These are phyloP conservation scores for Lottia scabra DNA, from an alignment of 2,888 invertebrate genomes.

Conservation along the genomic window DNA sequence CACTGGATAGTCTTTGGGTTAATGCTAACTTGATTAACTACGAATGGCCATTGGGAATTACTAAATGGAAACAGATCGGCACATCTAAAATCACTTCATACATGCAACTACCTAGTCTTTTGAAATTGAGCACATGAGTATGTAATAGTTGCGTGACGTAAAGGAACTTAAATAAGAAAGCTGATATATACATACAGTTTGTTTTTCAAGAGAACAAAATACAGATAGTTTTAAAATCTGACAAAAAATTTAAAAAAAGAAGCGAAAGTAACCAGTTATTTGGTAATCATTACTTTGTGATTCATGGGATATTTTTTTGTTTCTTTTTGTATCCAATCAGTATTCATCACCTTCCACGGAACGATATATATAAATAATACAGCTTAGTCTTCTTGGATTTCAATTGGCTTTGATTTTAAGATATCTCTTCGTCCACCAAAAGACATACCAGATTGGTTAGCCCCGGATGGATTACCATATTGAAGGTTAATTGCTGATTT, in stretches of 20 bases:
- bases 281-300: too few species aligned
- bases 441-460: conserved; percentile 53
- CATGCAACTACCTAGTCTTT: too few species aligned
- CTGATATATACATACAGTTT: not conserved
- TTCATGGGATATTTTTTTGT: too few species aligned
- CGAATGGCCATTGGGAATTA: too few species aligned
- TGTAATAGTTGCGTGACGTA: not conserved
- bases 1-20: too few species aligned
- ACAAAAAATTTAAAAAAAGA: not conserved
- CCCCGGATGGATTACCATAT: conserved; percentile 55
- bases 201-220: not conserved
- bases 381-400: not conserved
- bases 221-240: not conserved
- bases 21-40: too few species aligned
- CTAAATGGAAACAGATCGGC: too few species aligned
- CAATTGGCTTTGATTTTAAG: conserved; percentile 11
- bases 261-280: not conserved
- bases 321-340: not conserved
- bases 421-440: conserved; percentile 33
- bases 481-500: conserved; percentile 55
- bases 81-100: too few species aligned
- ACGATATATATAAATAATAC: not conserved
- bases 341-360: not conserved
- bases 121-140: not conserved
- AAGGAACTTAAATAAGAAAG: not conserved